Evolutionary conservation across 30 jellyfish, hydroid and myxozoan genomes (phyloP), one percentile per base, ranked within the genome.

Genomic region (Mastigias papua): DNA sequence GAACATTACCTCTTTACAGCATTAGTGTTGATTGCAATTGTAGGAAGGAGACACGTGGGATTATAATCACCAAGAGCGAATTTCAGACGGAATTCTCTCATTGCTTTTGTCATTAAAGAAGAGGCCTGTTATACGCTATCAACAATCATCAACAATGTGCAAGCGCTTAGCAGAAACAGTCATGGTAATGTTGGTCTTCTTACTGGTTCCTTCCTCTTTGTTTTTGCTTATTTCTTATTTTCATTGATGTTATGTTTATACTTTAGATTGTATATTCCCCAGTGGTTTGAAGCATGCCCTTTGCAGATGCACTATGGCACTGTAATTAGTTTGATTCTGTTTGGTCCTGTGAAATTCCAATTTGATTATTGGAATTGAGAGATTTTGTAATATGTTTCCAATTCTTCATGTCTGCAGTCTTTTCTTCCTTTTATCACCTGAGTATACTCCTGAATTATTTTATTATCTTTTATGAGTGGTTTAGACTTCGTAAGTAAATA

Each of bases 91-190:
- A 19, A 33, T 95, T 33, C 19, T 95, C 49, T 88, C 99, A 26
- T 51, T 90, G 49, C 63, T 95, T 71, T 76, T 95, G 67, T 95
- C 99, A 35, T 65, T 95, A 82, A 88, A 87, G 92, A 90, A 87
- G 58, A 95, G 90, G 72, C 99, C 99, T 10, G 26, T 95, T 16
- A 95, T 95, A 28, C 86, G 99, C 20, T 95, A 90, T 70, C 97
- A 95, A 35, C 96, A 84, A 58, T 84, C 99, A 32, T 95, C 99
- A 23, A 35, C 72, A n/a, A 95, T 95, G 99, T 95, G 99, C 88
- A 95, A 84, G 62, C 66, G 99, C 61, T 86, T 95, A 15, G 99
- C 99, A 33, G 99, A 95, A 49, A 86, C 79, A 60, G 94, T 86
- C 76, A 90, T 95, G 99, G 99, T 95, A 80, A 13, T 2, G 1